Conservation (phyloP, 2,113 vertebrate species). For the Rhombomys opimus region DNA sequence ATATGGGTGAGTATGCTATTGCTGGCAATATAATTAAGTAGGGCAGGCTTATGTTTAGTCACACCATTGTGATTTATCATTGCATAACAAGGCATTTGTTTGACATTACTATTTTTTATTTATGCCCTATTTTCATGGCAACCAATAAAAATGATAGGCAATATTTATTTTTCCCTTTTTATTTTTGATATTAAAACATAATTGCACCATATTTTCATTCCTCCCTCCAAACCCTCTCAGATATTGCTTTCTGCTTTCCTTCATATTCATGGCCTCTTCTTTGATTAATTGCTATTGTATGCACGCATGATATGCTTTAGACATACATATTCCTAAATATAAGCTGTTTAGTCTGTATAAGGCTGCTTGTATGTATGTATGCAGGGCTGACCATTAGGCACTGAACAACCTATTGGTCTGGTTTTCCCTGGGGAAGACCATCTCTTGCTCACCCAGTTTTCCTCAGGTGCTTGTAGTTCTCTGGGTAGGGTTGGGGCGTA, state of each 20-base stretch:
- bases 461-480: background rate
- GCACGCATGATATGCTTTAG: background rate
- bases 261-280: background rate
- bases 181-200: background rate
- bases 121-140: background rate
- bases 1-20: background rate
- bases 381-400: background rate
- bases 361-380: background rate
- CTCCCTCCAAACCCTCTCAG: background rate
- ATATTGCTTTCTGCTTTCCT: background rate
- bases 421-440: background rate
- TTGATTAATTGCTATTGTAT: background rate
- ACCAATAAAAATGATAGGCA: conserved; percentile 34
- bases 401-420: background rate
- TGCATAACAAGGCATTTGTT: background rate
- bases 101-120: background rate
- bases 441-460: too few species aligned
- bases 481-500: background rate
- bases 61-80: background rate
- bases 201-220: background rate
- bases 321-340: background rate
- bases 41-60: background rate
- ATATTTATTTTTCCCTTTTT: background rate
- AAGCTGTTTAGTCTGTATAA: background rate
- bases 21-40: background rate